A percentile compares a stretch with the other conserved stretches of the same genome.
phyloP scores from a whole-genome alignment of 1,140 invertebrate species.

The Drosophila kepulauana region DNA sequence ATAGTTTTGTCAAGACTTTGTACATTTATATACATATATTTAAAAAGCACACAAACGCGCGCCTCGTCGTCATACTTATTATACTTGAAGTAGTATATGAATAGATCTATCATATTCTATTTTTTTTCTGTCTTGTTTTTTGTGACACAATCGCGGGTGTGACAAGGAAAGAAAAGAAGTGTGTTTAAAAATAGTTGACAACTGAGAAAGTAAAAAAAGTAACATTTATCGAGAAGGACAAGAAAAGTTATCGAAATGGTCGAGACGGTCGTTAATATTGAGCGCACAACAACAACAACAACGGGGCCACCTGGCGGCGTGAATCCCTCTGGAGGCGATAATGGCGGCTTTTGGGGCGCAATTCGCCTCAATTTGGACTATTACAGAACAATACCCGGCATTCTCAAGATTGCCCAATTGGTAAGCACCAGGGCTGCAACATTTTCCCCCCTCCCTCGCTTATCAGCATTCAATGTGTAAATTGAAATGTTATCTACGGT shows the following conservation, averaged over 20 bases:
- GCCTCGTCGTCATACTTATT: slow-evolving; percentile 54
- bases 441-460: neutral
- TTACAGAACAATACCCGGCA: slow-evolving; percentile 87
- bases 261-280: slow-evolving; percentile 89
- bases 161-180: slow-evolving; percentile 32
- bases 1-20: neutral
- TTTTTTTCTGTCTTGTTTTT: slow-evolving; percentile 76
- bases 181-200: slow-evolving; percentile 72
- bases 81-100: slow-evolving; percentile 23
- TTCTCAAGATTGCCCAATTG: slow-evolving; percentile 87
- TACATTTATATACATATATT: slow-evolving; percentile 29
- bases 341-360: slow-evolving; percentile 85
- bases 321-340: slow-evolving; percentile 75
- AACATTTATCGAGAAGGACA: slow-evolving; percentile 31
- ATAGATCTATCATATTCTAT: slow-evolving; percentile 32
- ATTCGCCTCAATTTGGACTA: slow-evolving; percentile 87
- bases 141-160: slow-evolving; percentile 60
- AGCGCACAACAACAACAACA: slow-evolving; percentile 87
- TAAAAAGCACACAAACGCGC: slow-evolving; percentile 49
- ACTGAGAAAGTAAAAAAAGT: slow-evolving; percentile 29
- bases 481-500: slow-evolving; percentile 60
- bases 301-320: slow-evolving; percentile 85
- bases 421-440: slow-evolving; percentile 85
- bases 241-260: slow-evolving; percentile 86
- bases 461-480: slow-evolving; percentile 31